Base-by-base conservation (phyloP, 1,140 invertebrate genomes). In the Brachionus calyciflorus region DNA sequence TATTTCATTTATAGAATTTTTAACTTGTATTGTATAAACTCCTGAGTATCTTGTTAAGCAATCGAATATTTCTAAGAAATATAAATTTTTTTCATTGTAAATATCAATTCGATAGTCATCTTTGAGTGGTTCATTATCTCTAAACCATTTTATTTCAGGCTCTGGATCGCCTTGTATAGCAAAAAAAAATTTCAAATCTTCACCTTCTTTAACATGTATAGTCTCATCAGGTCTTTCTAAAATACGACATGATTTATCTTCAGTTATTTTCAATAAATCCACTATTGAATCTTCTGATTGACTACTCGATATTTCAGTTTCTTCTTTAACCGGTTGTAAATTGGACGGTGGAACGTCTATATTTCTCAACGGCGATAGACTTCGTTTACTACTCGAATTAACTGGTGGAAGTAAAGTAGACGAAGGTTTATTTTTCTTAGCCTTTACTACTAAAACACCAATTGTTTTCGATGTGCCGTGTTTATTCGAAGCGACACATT, bases 21-120 rank as follows among this genome's bases (percentile, higher is more conserved):
- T 76, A 5, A 81, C 82, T n/a, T 77, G 78, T n/a, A 82, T 77
- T 12, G 78, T 77, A 77, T 83, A 84, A 7, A 79, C 79, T 10
- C 82, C 83, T n/a, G 78, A 73, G 78, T 84, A 80, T 7, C 46
- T 37, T 14, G 28, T 37, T 12, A 26, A 19, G 7, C 80, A 77
- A 7, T 79, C 76, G n/a, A 46, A 68, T 10, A 84, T 81, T 51
- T 81, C 78, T 44, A 83, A 77, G n/a, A 40, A 73, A 6, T 57
- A n/a, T 5, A 77, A 10, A 30, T 12, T 55, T 44, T 28, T 53
- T n/a, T 76, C 70, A 26, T 28, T 26, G 30, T 76, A 76, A 40
- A 76, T 76, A 55, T 76, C 70, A 55, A 76, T 55, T 1, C 70
- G 30, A 40, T 76, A 41, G n/a, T 76, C 70, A 30, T 76, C 70